phyloP scores from a whole-genome alignment of 2,797 vertebrate genomes.

The Leptoclinus maculatus region DNA sequence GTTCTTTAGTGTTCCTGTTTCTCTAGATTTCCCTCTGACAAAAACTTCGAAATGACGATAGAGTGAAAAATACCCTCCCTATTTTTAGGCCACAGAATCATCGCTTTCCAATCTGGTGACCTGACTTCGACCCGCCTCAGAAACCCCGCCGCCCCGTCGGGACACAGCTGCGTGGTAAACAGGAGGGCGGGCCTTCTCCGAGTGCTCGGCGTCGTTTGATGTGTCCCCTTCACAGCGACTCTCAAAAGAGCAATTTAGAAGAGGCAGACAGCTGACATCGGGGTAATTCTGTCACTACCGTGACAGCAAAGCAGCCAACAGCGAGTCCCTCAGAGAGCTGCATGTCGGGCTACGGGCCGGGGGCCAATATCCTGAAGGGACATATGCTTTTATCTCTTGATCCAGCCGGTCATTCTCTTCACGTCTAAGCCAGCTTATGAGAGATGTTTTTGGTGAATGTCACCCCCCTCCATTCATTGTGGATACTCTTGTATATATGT shows the following conservation, averaged over 20 bases:
- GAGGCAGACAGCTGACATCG: constrained; percentile 25
- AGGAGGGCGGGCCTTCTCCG: constrained; percentile 50
- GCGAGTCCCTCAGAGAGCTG: constrained; percentile 42
- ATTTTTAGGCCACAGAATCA: constrained; percentile 15
- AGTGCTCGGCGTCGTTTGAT: constrained; percentile 38
- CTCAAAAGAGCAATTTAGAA: constrained; percentile 31
- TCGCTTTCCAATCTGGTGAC: constrained; percentile 51
- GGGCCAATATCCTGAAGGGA: constrained; percentile 47
- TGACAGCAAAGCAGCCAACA: constrained; percentile 43
- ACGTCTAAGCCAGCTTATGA: neutral
- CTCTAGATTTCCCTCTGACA: neutral
- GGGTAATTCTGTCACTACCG: constrained; percentile 1
- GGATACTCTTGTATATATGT: neutral
- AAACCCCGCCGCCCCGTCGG: constrained; percentile 24
- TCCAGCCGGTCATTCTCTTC: constrained; percentile 17
- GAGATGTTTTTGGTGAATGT: constrained; percentile 3
- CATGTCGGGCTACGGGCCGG: constrained; percentile 15
- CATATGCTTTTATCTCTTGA: constrained; percentile 50
- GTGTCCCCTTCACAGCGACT: constrained; percentile 37
- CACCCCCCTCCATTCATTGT: neutral
- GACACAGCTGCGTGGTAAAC: constrained; percentile 61
- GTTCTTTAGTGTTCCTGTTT: neutral
- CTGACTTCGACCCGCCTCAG: constrained; percentile 31
- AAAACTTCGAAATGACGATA: neutral
- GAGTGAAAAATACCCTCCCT: neutral